A percentile compares a stretch with the other conserved stretches of the same genome.
Conservation (phyloP, 2,797 vertebrate species). For the Alcedo atthis region DNA sequence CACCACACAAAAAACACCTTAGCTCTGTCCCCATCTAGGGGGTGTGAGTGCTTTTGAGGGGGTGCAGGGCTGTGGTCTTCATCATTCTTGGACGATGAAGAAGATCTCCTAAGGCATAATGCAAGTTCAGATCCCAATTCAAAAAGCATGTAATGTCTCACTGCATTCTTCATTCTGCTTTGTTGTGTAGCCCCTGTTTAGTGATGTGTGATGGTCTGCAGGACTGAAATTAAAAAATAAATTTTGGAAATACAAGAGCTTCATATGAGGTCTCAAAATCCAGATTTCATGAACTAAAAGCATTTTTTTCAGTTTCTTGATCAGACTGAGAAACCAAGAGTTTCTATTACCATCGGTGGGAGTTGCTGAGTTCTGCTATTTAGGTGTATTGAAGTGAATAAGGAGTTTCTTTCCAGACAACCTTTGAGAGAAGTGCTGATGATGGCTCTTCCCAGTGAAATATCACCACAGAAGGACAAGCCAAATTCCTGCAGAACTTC, state of each 20-base stretch:
- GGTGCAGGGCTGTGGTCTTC: neutral
- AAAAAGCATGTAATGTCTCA: neutral
- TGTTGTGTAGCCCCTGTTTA: neutral
- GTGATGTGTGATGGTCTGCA: neutral
- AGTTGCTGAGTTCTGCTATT: slow-evolving; percentile 13
- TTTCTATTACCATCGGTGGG: neutral
- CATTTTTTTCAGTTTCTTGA: neutral
- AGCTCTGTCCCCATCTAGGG: neutral
- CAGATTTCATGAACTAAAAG: neutral
- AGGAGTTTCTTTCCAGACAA: neutral
- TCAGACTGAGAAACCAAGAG: neutral
- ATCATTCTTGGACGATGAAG: neutral
- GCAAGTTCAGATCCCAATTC: neutral
- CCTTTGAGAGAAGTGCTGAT: neutral
- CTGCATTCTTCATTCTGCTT: neutral
- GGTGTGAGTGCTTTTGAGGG: neutral
- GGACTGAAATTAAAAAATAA: neutral
- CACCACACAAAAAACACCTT: neutral
- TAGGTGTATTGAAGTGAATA: neutral
- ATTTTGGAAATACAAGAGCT: neutral
- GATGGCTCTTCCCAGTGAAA: neutral
- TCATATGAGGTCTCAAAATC: neutral
- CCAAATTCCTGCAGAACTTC: slow-evolving; percentile 1
- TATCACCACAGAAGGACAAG: neutral
- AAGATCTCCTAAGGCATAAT: neutral